Evolutionary conservation across 2,888 invertebrate species (phyloP).

Genomic region (Rhopalosiphum nymphaeae): DNA sequence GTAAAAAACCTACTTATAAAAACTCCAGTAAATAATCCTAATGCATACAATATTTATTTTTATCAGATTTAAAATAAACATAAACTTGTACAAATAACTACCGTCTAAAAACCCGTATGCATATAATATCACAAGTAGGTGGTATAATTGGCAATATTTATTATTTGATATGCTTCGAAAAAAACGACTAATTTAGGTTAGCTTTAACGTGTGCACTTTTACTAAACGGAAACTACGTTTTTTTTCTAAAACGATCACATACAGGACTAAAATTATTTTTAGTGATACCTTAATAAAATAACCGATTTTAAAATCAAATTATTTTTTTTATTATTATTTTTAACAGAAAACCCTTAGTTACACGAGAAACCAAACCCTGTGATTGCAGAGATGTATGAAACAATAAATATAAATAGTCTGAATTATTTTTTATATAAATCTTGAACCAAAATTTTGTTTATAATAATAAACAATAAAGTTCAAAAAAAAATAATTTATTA

Average conservation of each 20-base stretch:
- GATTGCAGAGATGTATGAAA: neutral
- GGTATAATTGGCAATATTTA: conserved; percentile 5
- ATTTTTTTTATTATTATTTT: neutral
- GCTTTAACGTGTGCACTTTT: neutral
- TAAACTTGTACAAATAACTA: neutral
- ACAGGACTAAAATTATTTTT: neutral
- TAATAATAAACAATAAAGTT: neutral
- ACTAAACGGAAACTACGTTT: neutral
- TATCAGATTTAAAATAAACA: conserved; percentile 3
- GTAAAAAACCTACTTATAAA: neutral
- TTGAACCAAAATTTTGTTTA: neutral
- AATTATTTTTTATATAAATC: neutral
- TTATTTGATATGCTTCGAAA: neutral
- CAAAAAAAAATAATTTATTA: neutral
- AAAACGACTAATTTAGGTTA: neutral
- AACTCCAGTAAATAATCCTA: neutral
- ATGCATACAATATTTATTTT: neutral
- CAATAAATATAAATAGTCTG: neutral
- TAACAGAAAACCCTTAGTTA: neutral
- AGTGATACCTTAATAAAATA: neutral
- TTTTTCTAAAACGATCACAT: neutral
- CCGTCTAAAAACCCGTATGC: neutral
- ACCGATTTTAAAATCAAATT: neutral
- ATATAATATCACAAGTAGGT: neutral
- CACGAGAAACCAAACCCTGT: neutral